A percentile compares a stretch with the other conserved stretches of the same genome.
phyloP scores from a whole-genome alignment of 2,113 vertebrate genomes.

The Psilopogon haemacephalus region DNA sequence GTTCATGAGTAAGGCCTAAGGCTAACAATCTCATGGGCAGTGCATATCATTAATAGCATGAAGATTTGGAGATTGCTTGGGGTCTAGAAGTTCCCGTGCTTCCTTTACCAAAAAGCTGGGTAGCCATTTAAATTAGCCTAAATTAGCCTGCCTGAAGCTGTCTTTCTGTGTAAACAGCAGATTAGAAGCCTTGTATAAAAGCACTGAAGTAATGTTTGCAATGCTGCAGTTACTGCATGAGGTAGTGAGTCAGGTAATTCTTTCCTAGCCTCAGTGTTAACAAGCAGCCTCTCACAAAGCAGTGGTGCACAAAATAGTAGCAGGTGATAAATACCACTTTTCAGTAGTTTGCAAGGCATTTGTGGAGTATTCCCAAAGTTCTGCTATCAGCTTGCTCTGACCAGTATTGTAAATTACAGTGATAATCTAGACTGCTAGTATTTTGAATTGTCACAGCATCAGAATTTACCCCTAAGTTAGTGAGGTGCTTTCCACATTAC shows the following conservation, averaged over 20 bases:
- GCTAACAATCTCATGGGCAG: not conserved
- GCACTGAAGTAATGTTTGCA: not conserved
- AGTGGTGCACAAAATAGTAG: not conserved
- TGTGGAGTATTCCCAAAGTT: not conserved
- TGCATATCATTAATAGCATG: not conserved
- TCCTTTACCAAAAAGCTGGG: not conserved
- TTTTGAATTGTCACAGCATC: not conserved
- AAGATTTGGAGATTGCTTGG: not conserved
- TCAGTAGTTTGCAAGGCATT: not conserved
- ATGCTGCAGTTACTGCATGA: not conserved
- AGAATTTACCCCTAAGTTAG: not conserved
- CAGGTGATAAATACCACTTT: not conserved
- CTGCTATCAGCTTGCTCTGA: not conserved
- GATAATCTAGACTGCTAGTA: not conserved
- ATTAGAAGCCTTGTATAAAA: not conserved
- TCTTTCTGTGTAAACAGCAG: not conserved
- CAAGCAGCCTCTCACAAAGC: not conserved
- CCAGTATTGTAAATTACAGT: not conserved
- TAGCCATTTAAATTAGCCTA: not conserved
- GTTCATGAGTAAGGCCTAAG: not conserved
- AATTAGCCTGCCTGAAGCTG: not conserved
- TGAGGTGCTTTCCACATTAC: not conserved
- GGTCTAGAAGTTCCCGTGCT: not conserved
- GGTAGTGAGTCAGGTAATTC: not conserved
- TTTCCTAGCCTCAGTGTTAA: not conserved